These are phyloP conservation scores for Bombycilla garrulus DNA, from an alignment of 2,113 vertebrate species.

Conservation along the genomic window DNA sequence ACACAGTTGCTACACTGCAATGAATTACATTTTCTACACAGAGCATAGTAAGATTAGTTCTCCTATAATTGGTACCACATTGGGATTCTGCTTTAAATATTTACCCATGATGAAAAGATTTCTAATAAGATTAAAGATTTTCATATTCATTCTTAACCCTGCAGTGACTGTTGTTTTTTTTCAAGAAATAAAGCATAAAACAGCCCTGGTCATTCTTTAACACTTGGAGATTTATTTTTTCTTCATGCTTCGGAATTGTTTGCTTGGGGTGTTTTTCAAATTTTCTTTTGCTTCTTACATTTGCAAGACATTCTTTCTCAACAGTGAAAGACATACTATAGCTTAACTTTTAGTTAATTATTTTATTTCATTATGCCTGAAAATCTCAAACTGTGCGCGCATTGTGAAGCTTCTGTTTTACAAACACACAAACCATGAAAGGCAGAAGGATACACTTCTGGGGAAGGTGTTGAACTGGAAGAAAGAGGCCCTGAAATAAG, in stretches of 20 bases:
- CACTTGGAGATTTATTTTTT: rapidly evolving
- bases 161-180: background rate
- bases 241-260: background rate
- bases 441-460: background rate
- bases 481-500: background rate
- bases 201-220: background rate
- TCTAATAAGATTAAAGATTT: background rate
- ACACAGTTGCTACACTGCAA: background rate
- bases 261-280: background rate
- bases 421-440: background rate
- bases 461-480: background rate
- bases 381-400: background rate
- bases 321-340: background rate
- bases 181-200: background rate
- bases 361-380: background rate
- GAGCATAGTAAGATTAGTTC: background rate
- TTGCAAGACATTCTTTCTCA: background rate
- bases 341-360: background rate
- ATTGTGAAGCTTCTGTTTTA: background rate
- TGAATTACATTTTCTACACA: background rate
- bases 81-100: background rate
- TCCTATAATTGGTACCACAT: background rate
- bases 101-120: background rate
- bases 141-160: background rate
- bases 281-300: background rate